Percentiles rank a stretch among this genome's conserved stretches.
Conservation (phyloP, 2,113 vertebrate genomes). For the Gadus chalcogrammus region DNA sequence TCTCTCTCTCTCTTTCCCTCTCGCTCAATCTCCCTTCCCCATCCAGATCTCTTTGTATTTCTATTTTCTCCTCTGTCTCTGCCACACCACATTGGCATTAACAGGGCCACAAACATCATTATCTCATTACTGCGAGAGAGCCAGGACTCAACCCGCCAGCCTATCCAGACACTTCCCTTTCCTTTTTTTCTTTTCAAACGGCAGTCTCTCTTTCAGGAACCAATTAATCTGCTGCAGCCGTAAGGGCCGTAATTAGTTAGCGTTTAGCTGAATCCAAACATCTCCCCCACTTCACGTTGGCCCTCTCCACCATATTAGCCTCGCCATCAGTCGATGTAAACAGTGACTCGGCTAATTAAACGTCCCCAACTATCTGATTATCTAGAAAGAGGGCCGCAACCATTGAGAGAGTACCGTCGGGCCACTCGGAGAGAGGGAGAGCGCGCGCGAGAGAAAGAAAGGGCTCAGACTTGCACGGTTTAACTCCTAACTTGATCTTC, state of each 20-base stretch:
- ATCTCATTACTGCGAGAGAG: conserved; percentile 54
- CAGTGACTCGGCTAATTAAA: conserved; percentile 39
- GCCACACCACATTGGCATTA: conserved; percentile 61
- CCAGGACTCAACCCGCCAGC: conserved; percentile 41
- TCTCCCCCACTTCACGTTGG: conserved; percentile 24
- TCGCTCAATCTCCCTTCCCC: not conserved
- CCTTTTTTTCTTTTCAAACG: conserved; percentile 1
- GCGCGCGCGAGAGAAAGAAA: conserved; percentile 1
- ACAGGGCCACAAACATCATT: conserved; percentile 57
- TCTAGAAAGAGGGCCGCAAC: not conserved
- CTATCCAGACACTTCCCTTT: conserved; percentile 42
- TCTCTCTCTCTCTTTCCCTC: conserved; percentile 31
- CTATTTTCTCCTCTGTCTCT: conserved; percentile 1
- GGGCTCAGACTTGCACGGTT: too few relatives aligned
- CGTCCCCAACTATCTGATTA: not conserved
- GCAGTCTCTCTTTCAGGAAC: conserved; percentile 44
- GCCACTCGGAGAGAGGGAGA: not conserved
- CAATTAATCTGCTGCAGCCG: conserved; percentile 51
- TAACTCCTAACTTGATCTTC: too few relatives aligned
- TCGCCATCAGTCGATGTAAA: conserved; percentile 34
- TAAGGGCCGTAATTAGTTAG: conserved; percentile 59
- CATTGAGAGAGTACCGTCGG: conserved; percentile 1
- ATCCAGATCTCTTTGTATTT: not conserved
- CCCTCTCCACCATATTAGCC: conserved; percentile 7
- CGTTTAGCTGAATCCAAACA: conserved; percentile 61